These are phyloP conservation scores for Eubucco bourcierii DNA, from an alignment of 2,113 vertebrate species.

Conservation along the genomic window DNA sequence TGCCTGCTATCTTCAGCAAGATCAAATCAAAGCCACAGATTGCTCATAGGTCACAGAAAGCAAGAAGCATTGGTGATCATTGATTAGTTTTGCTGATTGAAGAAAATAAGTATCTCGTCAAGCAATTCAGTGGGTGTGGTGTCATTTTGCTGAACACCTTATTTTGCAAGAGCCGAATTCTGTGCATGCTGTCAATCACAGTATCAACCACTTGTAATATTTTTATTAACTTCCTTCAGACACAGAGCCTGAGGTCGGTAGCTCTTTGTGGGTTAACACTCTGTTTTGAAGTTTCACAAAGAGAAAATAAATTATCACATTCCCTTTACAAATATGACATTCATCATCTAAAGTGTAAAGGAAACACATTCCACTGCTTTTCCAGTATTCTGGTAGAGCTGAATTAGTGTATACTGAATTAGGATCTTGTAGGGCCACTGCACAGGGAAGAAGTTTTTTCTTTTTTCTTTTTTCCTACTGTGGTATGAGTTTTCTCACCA, in stretches of 20 bases:
- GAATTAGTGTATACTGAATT: not conserved
- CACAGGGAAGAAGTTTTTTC: not conserved
- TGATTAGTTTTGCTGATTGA: not conserved
- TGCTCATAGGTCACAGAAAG: not conserved
- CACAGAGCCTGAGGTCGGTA: not conserved
- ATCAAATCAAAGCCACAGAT: not conserved
- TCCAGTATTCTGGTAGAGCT: not conserved
- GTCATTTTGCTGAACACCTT: not conserved
- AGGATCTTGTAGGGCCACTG: not conserved
- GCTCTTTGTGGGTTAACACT: not conserved
- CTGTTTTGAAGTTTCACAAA: not conserved
- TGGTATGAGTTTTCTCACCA: not conserved
- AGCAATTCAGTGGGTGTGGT: not conserved
- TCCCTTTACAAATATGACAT: not conserved
- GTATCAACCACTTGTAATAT: fast-evolving
- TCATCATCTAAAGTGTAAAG: not conserved
- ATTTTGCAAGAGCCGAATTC: not conserved
- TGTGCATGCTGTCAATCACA: not conserved
- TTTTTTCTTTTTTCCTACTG: not conserved
- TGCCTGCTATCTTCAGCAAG: not conserved
- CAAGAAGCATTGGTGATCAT: not conserved
- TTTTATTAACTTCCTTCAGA: not conserved
- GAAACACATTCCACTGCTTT: not conserved
- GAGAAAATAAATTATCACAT: not conserved
- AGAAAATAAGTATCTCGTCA: not conserved